Base-by-base conservation (phyloP, 2,888 invertebrate genomes). In the Ashinkailepas kermadecensis region DNA sequence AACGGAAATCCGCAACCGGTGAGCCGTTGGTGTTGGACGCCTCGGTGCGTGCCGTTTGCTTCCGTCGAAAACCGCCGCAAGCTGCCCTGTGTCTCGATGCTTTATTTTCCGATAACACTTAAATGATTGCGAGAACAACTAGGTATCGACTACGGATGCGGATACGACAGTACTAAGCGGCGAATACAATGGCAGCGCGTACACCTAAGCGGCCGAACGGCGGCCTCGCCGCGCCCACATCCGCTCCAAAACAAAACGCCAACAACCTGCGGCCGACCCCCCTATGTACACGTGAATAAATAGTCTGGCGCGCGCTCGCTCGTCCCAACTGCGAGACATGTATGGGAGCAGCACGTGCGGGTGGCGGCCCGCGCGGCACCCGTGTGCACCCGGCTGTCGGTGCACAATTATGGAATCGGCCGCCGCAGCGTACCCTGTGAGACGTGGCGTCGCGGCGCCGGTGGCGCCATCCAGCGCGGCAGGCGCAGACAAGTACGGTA, bases 111-210 rank as follows among this genome's bases (percentile, higher is more conserved):
- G 74, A 74, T 74, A 74, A 74, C 74, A 74, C 74, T 18, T 74
- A 74, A 39, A 74, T 74, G 74, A 74, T 74, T 74, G 74, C 74
- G 74, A 74, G 74, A 74, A 74, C 74, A 74, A 56, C 74, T 74
- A 74, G 74, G 74, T 74, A 74, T 74, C 74, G 74, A 74, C 74
- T 74, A 74, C 54, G 56, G 21, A 74, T 74, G 74, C 74, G 74
- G 74, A 56, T 74, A 74, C 74, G 74, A 74, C 74, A 56, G 56
- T 74, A 56, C 54, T 74, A 21, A 74, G 54, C 56, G 54, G 74
- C 56, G 74, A 74, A 74, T 56, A 56, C 11, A 54, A 56, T 74
- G 74, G 74, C 74, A 56, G 70, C 70, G 1, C 11, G 59, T 1
- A 59, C 59, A 59, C 12, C 59, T 11, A 59, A 15, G 59, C 59